Conservation (phyloP, 1,140 invertebrate species). For the Trypoxylus dichotomus region DNA sequence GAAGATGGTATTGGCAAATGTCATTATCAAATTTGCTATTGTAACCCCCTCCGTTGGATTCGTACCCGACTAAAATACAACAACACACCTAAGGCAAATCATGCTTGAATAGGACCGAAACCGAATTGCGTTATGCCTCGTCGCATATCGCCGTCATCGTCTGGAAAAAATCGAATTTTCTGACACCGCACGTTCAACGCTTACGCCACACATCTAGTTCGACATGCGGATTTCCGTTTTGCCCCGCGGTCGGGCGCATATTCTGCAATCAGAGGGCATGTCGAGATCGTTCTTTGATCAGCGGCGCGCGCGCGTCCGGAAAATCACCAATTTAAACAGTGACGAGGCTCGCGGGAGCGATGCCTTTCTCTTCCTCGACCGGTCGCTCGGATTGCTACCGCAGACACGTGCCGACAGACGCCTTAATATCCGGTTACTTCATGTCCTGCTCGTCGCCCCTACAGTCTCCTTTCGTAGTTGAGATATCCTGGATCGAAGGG, state of each 20-base stretch:
- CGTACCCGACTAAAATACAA: no score
- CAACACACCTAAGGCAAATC: no score
- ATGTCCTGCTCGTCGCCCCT: neutral
- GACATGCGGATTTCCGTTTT: constrained; percentile 6
- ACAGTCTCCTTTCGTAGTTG: no score
- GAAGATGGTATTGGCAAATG: no score
- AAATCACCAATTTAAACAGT: constrained; percentile 24
- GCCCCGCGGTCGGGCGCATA: constrained; percentile 2
- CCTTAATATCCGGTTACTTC: constrained; percentile 20
- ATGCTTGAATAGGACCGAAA: no score
- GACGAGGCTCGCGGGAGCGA: neutral
- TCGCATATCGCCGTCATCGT: no score
- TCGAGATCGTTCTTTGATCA: constrained; percentile 9
- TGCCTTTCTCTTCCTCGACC: neutral
- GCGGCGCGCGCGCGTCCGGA: neutral
- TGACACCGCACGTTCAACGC: neutral
- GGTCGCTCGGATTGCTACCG: neutral
- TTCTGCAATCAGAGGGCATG: neutral
- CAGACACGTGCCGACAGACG: constrained; percentile 8
- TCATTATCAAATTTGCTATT: no score
- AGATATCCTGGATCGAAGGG: no score
- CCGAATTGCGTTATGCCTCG: no score
- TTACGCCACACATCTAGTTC: neutral
- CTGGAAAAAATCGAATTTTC: neutral
- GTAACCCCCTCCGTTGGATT: no score